Conservation (phyloP, 2,113 vertebrate species). For the Labeo catla region DNA sequence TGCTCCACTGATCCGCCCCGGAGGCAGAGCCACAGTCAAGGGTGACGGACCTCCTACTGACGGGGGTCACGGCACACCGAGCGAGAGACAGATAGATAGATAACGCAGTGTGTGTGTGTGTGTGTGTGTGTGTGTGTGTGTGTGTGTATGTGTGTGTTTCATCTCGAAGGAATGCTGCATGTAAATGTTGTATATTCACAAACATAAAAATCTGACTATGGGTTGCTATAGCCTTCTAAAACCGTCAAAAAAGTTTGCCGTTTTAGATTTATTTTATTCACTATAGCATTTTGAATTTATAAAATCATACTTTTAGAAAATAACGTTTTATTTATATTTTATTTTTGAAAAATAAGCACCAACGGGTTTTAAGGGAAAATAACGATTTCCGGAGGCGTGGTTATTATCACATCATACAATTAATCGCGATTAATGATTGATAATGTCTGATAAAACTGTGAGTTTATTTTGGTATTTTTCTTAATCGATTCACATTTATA, state of each 20-base stretch:
- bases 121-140: not conserved
- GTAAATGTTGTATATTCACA: not conserved
- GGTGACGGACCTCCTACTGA: slow-evolving; percentile 38
- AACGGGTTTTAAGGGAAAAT: too few relatives aligned
- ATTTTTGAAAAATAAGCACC: too few relatives aligned
- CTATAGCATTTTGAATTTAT: too few relatives aligned
- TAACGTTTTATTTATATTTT: too few relatives aligned
- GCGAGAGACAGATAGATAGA: not conserved
- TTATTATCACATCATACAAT: too few relatives aligned
- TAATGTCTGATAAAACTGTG: too few relatives aligned
- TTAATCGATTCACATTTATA: too few relatives aligned
- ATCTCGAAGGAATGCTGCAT: not conserved
- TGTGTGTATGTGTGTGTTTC: not conserved
- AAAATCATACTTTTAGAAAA: too few relatives aligned
- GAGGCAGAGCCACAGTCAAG: slow-evolving; percentile 31
- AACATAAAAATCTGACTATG: not conserved
- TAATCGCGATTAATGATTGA: too few relatives aligned
- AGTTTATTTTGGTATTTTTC: too few relatives aligned
- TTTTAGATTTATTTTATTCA: too few relatives aligned
- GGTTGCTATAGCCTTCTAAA: not conserved
- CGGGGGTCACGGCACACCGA: slow-evolving; percentile 11
- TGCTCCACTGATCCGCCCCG: slow-evolving; percentile 38
- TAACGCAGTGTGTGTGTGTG: not conserved
- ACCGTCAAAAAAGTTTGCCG: not conserved
- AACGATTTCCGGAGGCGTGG: too few relatives aligned